phyloP scores from a whole-genome alignment of 1,140 invertebrate genomes.

The Lepidostoma basale region DNA sequence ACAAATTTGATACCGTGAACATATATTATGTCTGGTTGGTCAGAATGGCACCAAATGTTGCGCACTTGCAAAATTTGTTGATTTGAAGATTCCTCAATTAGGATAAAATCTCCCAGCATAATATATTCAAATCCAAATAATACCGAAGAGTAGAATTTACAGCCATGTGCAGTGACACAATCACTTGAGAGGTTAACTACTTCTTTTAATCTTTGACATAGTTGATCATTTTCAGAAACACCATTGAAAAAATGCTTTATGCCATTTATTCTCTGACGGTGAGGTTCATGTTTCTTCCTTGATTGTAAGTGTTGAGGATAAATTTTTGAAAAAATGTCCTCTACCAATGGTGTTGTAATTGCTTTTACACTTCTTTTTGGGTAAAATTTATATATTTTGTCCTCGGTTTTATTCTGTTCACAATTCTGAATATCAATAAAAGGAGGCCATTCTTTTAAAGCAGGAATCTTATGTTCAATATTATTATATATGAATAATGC shows the following conservation, averaged over 20 bases:
- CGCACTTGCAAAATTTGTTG: background rate
- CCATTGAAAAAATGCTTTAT: background rate
- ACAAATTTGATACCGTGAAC: constrained; percentile 76
- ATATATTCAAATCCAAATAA: background rate
- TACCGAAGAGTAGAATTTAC: background rate
- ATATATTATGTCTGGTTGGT: constrained; percentile 50
- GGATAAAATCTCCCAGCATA: background rate
- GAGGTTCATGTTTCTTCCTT: background rate
- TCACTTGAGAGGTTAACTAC: background rate
- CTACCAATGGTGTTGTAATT: background rate
- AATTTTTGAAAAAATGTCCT: background rate
- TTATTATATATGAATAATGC: no score
- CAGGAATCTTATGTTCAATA: no score
- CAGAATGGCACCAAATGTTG: background rate
- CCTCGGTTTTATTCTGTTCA: no score
- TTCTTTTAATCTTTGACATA: background rate
- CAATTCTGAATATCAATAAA: no score
- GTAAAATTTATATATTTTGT: no score
- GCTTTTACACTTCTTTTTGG: background rate
- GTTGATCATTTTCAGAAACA: background rate
- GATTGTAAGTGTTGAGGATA: background rate
- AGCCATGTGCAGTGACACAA: background rate
- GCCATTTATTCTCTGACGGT: background rate
- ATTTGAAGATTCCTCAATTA: background rate
- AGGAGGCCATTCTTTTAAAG: no score